phyloP scores from a whole-genome alignment of 1,140 invertebrate species.

The Belonocnema kinseyi region DNA sequence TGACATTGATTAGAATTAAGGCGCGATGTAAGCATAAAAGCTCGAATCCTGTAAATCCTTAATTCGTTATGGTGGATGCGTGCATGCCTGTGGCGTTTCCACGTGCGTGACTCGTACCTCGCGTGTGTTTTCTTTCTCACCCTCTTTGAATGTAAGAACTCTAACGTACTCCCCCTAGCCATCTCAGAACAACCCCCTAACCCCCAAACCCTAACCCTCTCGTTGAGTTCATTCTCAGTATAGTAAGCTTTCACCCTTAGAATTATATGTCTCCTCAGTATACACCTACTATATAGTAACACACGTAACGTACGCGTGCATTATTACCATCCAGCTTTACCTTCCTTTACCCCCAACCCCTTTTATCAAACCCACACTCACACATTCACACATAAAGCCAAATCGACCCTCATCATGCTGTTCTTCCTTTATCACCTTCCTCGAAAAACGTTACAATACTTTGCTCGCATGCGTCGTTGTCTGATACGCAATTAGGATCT shows the following conservation, averaged over 20 bases:
- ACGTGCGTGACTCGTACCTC: slow-evolving; percentile 58
- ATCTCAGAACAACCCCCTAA: slow-evolving; percentile 34
- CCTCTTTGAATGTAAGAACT: slow-evolving; percentile 24
- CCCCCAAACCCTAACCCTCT: slow-evolving; percentile 31
- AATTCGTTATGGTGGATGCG: slow-evolving; percentile 57
- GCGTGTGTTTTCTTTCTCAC: slow-evolving; percentile 53
- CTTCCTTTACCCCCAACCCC: slow-evolving; percentile 42
- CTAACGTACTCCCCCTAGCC: background rate
- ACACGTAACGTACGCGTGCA: slow-evolving; percentile 60
- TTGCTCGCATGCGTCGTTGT: slow-evolving; percentile 32
- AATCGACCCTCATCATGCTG: no score
- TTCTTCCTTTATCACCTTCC: no score
- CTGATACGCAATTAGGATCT: no score
- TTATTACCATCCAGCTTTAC: slow-evolving; percentile 56
- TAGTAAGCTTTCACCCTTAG: no score
- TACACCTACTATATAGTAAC: slow-evolving; percentile 50
- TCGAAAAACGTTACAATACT: slow-evolving; percentile 40
- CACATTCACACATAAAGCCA: no score
- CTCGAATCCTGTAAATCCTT: slow-evolving; percentile 49
- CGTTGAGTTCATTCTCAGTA: background rate
- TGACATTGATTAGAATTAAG: slow-evolving; percentile 60
- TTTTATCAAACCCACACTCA: slow-evolving; percentile 31
- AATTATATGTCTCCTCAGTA: no score
- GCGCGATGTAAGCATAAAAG: slow-evolving; percentile 40
- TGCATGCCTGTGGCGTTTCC: slow-evolving; percentile 45